Evolutionary conservation across 2,797 vertebrate species (phyloP).

Genomic region (Aldrovandia affinis): DNA sequence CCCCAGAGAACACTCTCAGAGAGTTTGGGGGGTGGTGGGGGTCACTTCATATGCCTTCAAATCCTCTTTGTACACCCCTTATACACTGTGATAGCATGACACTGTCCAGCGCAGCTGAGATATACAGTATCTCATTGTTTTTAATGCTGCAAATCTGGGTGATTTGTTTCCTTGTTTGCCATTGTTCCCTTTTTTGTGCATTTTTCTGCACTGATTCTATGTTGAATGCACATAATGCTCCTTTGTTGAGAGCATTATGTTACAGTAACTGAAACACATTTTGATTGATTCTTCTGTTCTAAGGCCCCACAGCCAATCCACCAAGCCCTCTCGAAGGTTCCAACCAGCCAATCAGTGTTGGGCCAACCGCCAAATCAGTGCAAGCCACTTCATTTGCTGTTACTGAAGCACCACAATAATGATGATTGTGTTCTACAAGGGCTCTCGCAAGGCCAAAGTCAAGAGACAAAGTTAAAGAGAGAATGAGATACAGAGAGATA

Average conservation of each 20-base stretch:
- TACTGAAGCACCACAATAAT: slow-evolving; percentile 24
- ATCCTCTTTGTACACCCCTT: no score
- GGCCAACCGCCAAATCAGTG: neutral
- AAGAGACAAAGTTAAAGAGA: neutral
- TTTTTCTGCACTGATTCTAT: neutral
- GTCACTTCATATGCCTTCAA: no score
- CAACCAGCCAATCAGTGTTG: slow-evolving; percentile 30
- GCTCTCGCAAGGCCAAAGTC: neutral
- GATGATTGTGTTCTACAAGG: slow-evolving; percentile 4
- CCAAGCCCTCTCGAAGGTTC: neutral
- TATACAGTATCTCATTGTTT: neutral
- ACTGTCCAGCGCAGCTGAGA: no score
- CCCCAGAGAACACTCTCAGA: no score
- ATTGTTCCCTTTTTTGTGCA: neutral
- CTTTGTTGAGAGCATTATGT: neutral
- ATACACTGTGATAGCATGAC: no score
- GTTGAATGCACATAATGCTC: neutral
- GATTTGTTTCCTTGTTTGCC: neutral
- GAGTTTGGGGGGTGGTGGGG: no score
- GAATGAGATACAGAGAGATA: neutral
- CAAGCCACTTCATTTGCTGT: slow-evolving; percentile 24
- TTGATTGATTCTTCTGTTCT: neutral
- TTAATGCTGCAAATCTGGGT: no score
- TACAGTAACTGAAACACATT: neutral
- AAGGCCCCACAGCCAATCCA: neutral